A percentile compares a stretch with the other conserved stretches of the same genome.
phyloP scores from a whole-genome alignment of 2,113 vertebrate species.

The Tachysurus fulvidraco region DNA sequence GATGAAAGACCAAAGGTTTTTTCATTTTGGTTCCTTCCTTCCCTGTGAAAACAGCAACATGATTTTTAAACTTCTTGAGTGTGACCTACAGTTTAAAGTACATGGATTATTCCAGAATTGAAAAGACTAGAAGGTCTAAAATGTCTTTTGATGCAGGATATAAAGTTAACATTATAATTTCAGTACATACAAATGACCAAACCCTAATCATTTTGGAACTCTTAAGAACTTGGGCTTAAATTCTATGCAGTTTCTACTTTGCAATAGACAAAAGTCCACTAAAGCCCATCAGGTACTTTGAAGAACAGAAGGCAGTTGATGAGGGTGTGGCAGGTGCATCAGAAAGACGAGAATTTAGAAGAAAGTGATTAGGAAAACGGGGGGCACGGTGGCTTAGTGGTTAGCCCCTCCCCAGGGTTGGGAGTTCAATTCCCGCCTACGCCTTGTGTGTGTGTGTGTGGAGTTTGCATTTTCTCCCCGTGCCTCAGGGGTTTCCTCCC shows the following conservation, averaged over 20 bases:
- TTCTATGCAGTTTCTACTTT: not conserved
- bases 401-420: no score
- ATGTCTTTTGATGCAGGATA: not conserved
- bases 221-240: not conserved
- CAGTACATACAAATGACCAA: not conserved
- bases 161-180: not conserved
- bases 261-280: not conserved
- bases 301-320: not conserved
- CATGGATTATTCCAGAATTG: not conserved
- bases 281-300: not conserved
- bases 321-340: not conserved
- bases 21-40: constrained; percentile 76
- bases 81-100: not conserved
- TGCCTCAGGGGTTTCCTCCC: no score
- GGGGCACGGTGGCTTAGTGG: no score
- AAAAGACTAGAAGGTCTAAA: not conserved
- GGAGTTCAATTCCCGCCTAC: no score
- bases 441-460: no score
- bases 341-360: not conserved
- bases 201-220: not conserved
- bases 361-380: not conserved
- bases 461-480: no score
- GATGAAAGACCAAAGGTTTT: constrained; percentile 70
- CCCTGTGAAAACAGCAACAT: constrained; percentile 56
- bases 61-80: not conserved